phyloP scores from a whole-genome alignment of 2,113 vertebrate species.

The Hemiscyllium ocellatum region DNA sequence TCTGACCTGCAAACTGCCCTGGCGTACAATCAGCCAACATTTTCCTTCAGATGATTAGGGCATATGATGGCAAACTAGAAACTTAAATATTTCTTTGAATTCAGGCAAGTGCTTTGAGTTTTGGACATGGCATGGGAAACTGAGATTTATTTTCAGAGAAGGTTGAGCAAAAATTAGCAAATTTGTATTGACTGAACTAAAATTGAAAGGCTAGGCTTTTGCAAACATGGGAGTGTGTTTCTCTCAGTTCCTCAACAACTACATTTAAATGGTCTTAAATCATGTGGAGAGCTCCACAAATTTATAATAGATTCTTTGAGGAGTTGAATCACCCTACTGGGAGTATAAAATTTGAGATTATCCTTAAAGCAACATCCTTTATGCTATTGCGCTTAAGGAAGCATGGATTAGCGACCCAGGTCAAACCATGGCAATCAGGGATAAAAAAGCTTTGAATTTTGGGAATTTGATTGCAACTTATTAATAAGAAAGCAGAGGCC shows the following conservation, averaged over 20 bases:
- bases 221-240: background rate
- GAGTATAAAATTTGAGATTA: background rate
- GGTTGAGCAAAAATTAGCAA: background rate
- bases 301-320: background rate
- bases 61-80: background rate
- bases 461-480: background rate
- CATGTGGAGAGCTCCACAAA: background rate
- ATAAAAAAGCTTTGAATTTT: background rate
- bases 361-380: background rate
- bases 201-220: background rate
- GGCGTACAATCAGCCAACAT: background rate
- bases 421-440: background rate
- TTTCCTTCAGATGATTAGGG: background rate
- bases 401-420: background rate
- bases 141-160: background rate
- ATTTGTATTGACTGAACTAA: background rate
- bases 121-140: background rate
- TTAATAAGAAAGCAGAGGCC: background rate
- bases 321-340: background rate
- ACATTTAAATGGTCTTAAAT: background rate
- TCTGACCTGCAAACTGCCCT: slow-evolving; percentile 12
- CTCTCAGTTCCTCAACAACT: no score
- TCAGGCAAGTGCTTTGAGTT: background rate
- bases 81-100: background rate
- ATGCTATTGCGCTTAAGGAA: background rate